phyloP scores from a whole-genome alignment of 2,113 vertebrate species.

The Acanthisitta chloris region DNA sequence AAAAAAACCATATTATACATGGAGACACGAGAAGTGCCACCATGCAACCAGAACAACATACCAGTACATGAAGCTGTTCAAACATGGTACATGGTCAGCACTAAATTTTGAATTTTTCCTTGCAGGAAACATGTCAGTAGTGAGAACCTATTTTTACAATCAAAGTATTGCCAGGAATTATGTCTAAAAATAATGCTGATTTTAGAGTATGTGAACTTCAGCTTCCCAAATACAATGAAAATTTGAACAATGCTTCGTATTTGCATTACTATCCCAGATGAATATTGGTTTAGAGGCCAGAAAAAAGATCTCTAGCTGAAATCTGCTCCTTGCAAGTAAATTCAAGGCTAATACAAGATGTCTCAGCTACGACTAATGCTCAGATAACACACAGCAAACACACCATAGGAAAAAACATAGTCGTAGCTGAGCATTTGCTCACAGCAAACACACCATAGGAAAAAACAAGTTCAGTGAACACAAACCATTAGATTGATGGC shows the following conservation, averaged over 20 bases:
- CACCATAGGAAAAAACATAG: not conserved
- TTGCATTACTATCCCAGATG: not conserved
- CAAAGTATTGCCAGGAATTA: not conserved
- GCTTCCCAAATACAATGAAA: not conserved
- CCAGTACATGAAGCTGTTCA: not conserved
- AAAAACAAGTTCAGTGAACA: not conserved
- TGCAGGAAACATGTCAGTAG: not conserved
- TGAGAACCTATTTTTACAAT: not conserved
- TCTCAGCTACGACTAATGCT: not conserved
- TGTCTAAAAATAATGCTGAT: not conserved
- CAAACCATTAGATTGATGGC: not conserved
- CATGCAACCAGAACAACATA: not conserved
- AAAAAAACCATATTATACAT: not conserved
- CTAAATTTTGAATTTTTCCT: not conserved
- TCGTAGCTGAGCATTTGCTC: no score
- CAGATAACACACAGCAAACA: not conserved
- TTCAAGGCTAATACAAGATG: not conserved
- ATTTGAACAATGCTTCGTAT: not conserved
- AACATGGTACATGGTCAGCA: accelerated
- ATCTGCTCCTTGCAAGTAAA: not conserved
- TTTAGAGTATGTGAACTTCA: not conserved
- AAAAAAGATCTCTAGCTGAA: not conserved
- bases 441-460: not conserved
- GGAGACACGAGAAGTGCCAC: not conserved
- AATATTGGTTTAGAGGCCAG: not conserved